Conservation (phyloP, 2,797 vertebrate species). For the Danio kyathit region DNA sequence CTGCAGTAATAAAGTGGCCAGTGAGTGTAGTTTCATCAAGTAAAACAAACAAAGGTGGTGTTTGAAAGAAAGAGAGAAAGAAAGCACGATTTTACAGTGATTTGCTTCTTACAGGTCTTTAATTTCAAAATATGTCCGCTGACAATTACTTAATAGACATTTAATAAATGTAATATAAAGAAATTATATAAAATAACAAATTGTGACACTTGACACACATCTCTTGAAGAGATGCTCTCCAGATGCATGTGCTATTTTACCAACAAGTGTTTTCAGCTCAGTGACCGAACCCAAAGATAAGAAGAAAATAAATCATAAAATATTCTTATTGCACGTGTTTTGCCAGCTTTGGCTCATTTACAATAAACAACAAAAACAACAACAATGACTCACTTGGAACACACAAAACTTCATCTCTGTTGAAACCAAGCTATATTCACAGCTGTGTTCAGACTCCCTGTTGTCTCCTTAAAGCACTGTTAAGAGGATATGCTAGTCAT, state of each 20-base stretch:
- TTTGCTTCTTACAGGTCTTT: conserved; percentile 23
- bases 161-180: conserved; percentile 23
- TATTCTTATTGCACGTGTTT: conserved; percentile 7
- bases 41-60: too few relatives aligned
- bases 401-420: conserved; percentile 10
- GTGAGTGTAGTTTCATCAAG: too few relatives aligned
- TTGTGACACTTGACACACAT: background rate
- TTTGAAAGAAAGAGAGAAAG: background rate
- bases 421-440: background rate
- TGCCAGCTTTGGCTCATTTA: conserved; percentile 45
- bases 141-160: background rate
- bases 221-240: background rate
- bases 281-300: background rate
- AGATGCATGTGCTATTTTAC: background rate
- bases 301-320: background rate
- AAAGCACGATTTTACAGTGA: background rate
- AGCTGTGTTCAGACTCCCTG: conserved; percentile 40
- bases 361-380: conserved; percentile 7
- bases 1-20: too few relatives aligned
- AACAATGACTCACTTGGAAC: conserved; percentile 24
- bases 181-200: background rate
- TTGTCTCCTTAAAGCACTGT: conserved; percentile 21
- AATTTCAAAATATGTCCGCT: conserved; percentile 23
- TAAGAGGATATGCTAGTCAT: conserved; percentile 17
- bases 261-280: background rate